A percentile compares a stretch with the other conserved stretches of the same genome.
Conservation (phyloP, 35 echinoderm and acorn worm genomes). For the Diadema setosum region DNA sequence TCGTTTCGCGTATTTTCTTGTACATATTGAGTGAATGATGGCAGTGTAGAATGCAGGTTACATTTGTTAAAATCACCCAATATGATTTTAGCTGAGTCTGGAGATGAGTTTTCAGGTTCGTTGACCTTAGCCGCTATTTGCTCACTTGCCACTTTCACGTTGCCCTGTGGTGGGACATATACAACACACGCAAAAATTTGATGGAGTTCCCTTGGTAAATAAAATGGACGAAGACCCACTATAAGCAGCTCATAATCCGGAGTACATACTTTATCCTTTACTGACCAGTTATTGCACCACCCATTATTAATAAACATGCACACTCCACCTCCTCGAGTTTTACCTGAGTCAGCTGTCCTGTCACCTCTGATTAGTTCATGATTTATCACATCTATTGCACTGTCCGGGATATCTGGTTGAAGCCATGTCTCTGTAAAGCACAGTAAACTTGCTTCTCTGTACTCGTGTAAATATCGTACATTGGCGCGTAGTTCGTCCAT, state of each 20-base stretch:
- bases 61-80: constrained; percentile 23
- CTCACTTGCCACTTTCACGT: background rate
- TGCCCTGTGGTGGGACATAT: background rate
- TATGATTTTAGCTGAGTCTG: background rate
- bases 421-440: constrained; percentile 69
- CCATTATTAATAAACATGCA: background rate
- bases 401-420: constrained; percentile 2
- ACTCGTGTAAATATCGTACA: constrained; percentile 32
- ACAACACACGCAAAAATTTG: constrained; percentile 32
- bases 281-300: background rate
- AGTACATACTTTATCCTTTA: background rate
- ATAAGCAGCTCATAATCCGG: constrained; percentile 47
- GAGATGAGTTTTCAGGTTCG: background rate
- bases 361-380: background rate
- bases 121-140: background rate
- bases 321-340: background rate
- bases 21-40: background rate
- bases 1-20: background rate
- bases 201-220: constrained; percentile 51
- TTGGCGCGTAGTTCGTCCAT: constrained; percentile 38
- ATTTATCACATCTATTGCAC: background rate
- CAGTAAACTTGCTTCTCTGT: constrained; percentile 34
- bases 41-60: background rate
- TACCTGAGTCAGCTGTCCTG: background rate
- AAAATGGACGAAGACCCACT: constrained; percentile 44